phyloP scores from a whole-genome alignment of 2,888 invertebrate species.

The Agonopterix arenella region DNA sequence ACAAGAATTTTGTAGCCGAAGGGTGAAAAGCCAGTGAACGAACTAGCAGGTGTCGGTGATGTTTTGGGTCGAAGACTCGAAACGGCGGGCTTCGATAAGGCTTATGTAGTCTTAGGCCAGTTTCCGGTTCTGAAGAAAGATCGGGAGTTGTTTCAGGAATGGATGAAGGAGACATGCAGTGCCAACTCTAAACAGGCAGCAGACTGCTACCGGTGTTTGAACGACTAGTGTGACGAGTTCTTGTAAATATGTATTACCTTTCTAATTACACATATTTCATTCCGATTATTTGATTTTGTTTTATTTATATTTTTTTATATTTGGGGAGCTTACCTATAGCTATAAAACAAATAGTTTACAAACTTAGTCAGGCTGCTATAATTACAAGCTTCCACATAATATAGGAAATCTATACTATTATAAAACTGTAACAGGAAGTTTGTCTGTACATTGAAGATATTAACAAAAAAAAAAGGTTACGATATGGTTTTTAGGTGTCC shows the following conservation, averaged over 20 bases:
- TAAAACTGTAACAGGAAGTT: too few relatives aligned
- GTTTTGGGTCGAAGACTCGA: slow-evolving; percentile 91
- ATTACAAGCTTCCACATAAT: too few relatives aligned
- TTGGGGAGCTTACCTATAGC: too few relatives aligned
- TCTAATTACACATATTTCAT: slow-evolving; percentile 16
- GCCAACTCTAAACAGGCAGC: slow-evolving; percentile 95
- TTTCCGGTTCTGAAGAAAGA: slow-evolving; percentile 97
- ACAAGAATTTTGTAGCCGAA: slow-evolving; percentile 94
- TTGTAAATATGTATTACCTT: slow-evolving; percentile 81
- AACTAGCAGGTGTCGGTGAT: slow-evolving; percentile 97
- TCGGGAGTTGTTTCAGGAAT: slow-evolving; percentile 95
- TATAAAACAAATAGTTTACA: too few relatives aligned
- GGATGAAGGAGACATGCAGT: slow-evolving; percentile 96
- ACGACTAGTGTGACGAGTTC: slow-evolving; percentile 99
- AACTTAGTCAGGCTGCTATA: too few relatives aligned
- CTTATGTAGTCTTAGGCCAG: slow-evolving; percentile 97
- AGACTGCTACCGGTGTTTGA: slow-evolving; percentile 96
- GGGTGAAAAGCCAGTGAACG: slow-evolving; percentile 95
- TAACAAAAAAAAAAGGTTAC: too few relatives aligned
- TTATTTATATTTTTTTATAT: too few relatives aligned
- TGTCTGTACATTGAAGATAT: too few relatives aligned
- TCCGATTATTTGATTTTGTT: not conserved
- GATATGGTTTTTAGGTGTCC: too few relatives aligned
- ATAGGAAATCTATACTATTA: too few relatives aligned
- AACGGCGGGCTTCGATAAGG: slow-evolving; percentile 96